These are phyloP conservation scores for Dynastes tityus DNA, from an alignment of 2,888 invertebrate genomes.

Conservation along the genomic window DNA sequence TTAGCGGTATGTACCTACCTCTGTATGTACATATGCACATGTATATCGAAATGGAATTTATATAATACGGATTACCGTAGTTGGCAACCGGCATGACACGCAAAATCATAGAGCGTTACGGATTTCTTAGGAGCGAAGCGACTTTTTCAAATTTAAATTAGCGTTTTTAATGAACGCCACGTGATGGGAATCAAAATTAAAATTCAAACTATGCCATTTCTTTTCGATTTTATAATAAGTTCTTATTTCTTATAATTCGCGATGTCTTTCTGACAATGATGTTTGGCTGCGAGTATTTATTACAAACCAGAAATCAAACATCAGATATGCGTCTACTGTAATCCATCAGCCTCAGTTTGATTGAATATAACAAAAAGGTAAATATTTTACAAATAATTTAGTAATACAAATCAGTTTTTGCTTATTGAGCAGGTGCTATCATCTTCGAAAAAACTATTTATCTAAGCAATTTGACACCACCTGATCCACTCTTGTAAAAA, in stretches of 20 bases:
- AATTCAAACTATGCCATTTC: conserved; percentile 2
- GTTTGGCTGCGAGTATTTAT: background rate
- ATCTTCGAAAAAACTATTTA: too few relatives aligned
- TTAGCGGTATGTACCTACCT: conserved; percentile 24
- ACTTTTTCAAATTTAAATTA: conserved; percentile 44
- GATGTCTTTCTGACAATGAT: background rate
- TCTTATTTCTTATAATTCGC: conserved; percentile 9
- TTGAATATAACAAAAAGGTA: too few relatives aligned
- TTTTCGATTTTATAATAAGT: conserved; percentile 17
- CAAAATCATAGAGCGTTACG: conserved; percentile 42
- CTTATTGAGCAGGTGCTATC: too few relatives aligned
- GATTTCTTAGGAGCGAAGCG: conserved; percentile 19
- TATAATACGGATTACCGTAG: conserved; percentile 32
- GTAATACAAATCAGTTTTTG: too few relatives aligned
- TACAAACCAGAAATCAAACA: background rate
- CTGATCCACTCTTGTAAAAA: too few relatives aligned
- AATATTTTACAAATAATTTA: too few relatives aligned
- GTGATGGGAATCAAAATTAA: conserved; percentile 34
- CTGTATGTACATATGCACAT: conserved; percentile 1
- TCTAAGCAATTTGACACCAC: too few relatives aligned
- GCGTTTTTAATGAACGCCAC: conserved; percentile 40
- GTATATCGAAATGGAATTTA: conserved; percentile 25
- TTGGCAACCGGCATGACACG: conserved; percentile 25
- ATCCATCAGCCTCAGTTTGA: too few relatives aligned
- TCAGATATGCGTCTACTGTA: too few relatives aligned